Percentiles rank a stretch among this genome's conserved stretches.
These are phyloP conservation scores for Parelbella ahira DNA, from an alignment of 2,888 invertebrate species.

Conservation along the genomic window DNA sequence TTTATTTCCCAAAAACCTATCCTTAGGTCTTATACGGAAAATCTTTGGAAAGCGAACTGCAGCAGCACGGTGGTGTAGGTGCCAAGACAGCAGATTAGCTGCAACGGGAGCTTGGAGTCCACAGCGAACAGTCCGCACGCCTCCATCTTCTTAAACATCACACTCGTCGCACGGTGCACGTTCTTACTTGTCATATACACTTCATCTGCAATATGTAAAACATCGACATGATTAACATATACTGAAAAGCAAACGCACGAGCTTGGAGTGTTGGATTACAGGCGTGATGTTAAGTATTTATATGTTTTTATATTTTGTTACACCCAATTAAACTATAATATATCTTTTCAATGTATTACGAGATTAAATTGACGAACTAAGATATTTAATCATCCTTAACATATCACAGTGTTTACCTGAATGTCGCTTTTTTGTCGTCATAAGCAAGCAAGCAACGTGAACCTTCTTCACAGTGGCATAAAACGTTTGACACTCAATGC, in stretches of 20 bases:
- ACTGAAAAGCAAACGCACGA: too few relatives aligned
- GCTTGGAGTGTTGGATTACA: too few relatives aligned
- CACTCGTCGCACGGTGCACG: background rate
- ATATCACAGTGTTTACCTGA: conserved; percentile 4
- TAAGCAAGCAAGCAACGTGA: background rate
- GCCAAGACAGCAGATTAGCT: background rate
- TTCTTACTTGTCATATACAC: background rate
- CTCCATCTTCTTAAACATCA: background rate
- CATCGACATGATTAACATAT: too few relatives aligned
- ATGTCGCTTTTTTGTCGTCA: background rate
- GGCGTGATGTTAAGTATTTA: too few relatives aligned
- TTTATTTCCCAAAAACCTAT: too few relatives aligned
- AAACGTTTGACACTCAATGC: conserved; percentile 15
- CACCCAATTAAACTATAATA: too few relatives aligned
- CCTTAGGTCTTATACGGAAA: too few relatives aligned
- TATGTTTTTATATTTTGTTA: too few relatives aligned
- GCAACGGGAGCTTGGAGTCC: conserved; percentile 3
- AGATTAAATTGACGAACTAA: background rate
- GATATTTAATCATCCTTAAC: too few relatives aligned
- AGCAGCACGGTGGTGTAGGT: conserved; percentile 1
- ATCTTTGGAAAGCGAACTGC: conserved; percentile 4
- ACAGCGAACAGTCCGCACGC: background rate
- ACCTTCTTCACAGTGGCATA: background rate
- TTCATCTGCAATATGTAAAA: background rate
- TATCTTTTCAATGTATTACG: too few relatives aligned